Evolutionary conservation across 1,140 invertebrate species (phyloP), one percentile per base, ranked within the genome.

Genomic region (Metopolophium dirhodum): DNA sequence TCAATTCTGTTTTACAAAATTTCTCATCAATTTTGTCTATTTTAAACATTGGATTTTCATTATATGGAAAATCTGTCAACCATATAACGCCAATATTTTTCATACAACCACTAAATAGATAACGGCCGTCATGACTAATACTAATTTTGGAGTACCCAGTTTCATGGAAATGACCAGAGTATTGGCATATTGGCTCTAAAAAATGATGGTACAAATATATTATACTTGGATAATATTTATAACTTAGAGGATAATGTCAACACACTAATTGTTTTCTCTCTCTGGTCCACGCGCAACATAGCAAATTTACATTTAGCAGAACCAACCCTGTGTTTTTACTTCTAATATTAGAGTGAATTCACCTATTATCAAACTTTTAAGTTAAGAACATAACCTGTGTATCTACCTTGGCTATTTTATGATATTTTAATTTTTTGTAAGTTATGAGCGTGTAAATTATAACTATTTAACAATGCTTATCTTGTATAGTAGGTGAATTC

Each of bases 41-140:
- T 37, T 37, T 6, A 41, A 41, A 54, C 2, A 93, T 41, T n/a
- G 91, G 91, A 2, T 45, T n/a, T 45, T 57, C 37, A 9, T 26
- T 9, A 45, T 54, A 22, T 8, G 91, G 91, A 86, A 57, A 86
- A 93, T 57, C 82, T 85, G 91, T 93, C 0, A 7, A 18, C 82
- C 82, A 93, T 54, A 93, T 45, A 18, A 93, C 9, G 41, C 91
- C 91, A 0, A 1, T 7, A 22, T 85, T 26, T 1, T 57, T 2
- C 1, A 41, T 45, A 85, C 91, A 93, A 37, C 91, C 91, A 93
- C 23, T 57, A 45, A 93, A 93, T 45, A 93, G 30, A 93, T 57
- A 93, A 9, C 49, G 49, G 0, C 82, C 91, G 23, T 93, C 91
- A 45, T 86, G 35, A 86, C 82, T 93, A 7, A 93, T 54, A 45